A percentile compares a stretch with the other conserved stretches of the same genome.
Conservation (phyloP, 2,888 invertebrate genomes). For the Troilus luridus region DNA sequence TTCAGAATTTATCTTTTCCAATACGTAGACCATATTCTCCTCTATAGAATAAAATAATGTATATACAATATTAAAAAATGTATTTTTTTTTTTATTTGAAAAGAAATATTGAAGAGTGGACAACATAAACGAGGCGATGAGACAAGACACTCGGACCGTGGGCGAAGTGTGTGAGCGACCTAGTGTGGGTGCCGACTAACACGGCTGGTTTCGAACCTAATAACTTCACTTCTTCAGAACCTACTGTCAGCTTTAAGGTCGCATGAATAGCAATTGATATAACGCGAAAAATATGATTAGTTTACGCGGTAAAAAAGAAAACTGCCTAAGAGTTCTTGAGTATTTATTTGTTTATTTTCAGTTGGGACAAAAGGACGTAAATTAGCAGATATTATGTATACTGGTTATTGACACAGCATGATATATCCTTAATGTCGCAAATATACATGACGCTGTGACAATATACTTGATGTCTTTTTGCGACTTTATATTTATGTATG, state of each 20-base stretch:
- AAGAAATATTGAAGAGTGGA: too few relatives aligned
- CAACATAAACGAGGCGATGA: not conserved
- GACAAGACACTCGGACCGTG: not conserved
- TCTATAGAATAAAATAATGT: too few relatives aligned
- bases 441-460: not conserved
- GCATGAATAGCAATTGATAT: not conserved
- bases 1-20: too few relatives aligned
- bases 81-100: too few relatives aligned
- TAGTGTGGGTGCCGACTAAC: not conserved
- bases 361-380: conserved; percentile 29
- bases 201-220: not conserved
- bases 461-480: not conserved
- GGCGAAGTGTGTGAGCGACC: not conserved
- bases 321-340: not conserved
- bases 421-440: not conserved
- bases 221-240: not conserved
- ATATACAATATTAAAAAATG: too few relatives aligned
- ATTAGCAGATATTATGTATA: not conserved
- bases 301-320: not conserved
- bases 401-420: not conserved
- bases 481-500: not conserved
- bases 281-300: not conserved
- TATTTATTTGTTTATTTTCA: not conserved
- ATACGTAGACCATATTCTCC: too few relatives aligned
- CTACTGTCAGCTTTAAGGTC: conserved; percentile 33